phyloP scores from a whole-genome alignment of 2,888 invertebrate species.

The Allacma fusca region DNA sequence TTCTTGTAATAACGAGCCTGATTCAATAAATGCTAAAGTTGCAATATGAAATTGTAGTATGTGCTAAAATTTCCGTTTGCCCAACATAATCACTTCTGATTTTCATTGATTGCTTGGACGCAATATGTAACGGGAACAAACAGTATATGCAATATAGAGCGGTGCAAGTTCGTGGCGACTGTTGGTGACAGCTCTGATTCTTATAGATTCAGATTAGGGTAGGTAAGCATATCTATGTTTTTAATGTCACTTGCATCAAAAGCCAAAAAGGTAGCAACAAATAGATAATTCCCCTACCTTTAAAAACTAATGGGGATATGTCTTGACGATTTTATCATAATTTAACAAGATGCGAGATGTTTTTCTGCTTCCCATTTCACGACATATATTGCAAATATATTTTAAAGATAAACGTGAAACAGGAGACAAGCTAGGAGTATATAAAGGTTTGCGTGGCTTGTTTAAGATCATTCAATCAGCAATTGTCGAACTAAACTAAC shows the following conservation, averaged over 20 bases:
- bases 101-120: background rate
- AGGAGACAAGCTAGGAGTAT: background rate
- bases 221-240: background rate
- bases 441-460: background rate
- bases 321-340: too few species aligned
- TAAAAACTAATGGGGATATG: too few species aligned
- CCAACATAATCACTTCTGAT: background rate
- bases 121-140: background rate
- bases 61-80: too few species aligned
- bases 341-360: too few species aligned
- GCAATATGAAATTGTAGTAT: background rate
- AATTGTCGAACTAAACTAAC: background rate
- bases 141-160: background rate
- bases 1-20: background rate
- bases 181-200: constrained; percentile 37
- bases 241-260: background rate
- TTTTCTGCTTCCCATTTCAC: too few species aligned
- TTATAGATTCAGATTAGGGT: background rate
- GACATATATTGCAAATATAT: too few species aligned
- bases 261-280: too few species aligned
- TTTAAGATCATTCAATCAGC: background rate
- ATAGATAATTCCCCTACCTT: too few species aligned
- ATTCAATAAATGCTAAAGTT: background rate
- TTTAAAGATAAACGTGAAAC: background rate
- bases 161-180: constrained; percentile 10